Base-by-base conservation (phyloP, 2,888 invertebrate genomes). In the Eulithis testata region DNA sequence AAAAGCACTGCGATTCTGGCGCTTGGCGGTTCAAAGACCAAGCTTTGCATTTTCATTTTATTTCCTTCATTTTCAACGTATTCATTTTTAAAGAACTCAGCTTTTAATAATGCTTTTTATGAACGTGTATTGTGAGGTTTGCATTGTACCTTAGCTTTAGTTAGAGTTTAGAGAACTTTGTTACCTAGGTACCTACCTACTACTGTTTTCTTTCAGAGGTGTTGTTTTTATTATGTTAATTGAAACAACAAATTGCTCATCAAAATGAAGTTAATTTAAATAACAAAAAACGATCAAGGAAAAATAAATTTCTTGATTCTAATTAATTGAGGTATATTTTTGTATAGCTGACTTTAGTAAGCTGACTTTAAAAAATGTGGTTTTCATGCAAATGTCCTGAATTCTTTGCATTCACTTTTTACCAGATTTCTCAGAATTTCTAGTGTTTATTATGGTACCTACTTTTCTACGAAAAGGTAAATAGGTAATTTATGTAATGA, bases 311-410 rank as follows among this genome's bases (percentile, higher is more conserved):
- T 74, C 70, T 75, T 70, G 73, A 71, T 76, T 67, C 67, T 63
- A 72, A 75, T 71, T 70, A 71, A 74, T 74, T 67, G 70, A 59
- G 65, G 63, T 69, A 74, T 75, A 74, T 70, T 73, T 69, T 69
- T 67, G 63, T 71, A 73, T 72, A 70, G 61, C 70, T 63, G 66
- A 73, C n/a, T n/a, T n/a, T n/a, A n/a, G n/a, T n/a, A n/a, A n/a
- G n/a, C n/a, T n/a, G n/a, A n/a, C n/a, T 73, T 65, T 75, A 75
- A 76, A 80, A 78, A 83, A 85, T 79, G 80, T 77, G 76, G 69
- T 84, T 85, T 82, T 84, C 72, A 87, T 86, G 87, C 81, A 85
- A 87, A 87, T 87, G 69, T 60, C 70, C 72, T 67, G 73, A 68
- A 72, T 70, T 70, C 55, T 75, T 76, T 75, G 76, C 72, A 75